These are phyloP conservation scores for Brachypterus glaber DNA, from an alignment of 2,888 invertebrate species.

Conservation along the genomic window DNA sequence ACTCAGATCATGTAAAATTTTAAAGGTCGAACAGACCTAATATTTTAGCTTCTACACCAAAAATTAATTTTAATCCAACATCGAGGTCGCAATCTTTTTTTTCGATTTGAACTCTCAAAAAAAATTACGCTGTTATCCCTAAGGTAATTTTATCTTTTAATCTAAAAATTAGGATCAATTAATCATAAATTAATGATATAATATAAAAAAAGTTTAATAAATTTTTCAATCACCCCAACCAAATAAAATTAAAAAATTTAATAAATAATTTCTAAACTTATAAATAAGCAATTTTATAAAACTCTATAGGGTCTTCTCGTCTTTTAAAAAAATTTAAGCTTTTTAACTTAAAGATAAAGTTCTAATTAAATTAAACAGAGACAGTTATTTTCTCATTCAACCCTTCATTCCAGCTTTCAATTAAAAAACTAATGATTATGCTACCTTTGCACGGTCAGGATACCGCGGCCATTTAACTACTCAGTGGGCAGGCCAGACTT, in stretches of 20 bases:
- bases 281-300: conserved; percentile 42
- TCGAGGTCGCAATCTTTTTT: conserved; percentile 77
- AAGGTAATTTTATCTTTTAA: conserved; percentile 66
- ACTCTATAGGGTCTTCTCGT: conserved; percentile 75
- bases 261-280: conserved; percentile 31
- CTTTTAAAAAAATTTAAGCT: conserved; percentile 55
- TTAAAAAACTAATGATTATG: conserved; percentile 74
- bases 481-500: conserved; percentile 68
- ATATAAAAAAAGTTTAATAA: conserved; percentile 44
- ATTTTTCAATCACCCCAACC: too few relatives aligned
- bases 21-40: conserved; percentile 76
- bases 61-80: conserved; percentile 72
- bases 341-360: conserved; percentile 56
- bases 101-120: conserved; percentile 64
- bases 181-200: conserved; percentile 40
- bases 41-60: conserved; percentile 55
- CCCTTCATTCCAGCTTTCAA: conserved; percentile 70
- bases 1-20: conserved; percentile 83
- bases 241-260: conserved; percentile 49
- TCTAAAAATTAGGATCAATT: conserved; percentile 50
- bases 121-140: conserved; percentile 80
- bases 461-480: conserved; percentile 67
- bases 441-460: conserved; percentile 71
- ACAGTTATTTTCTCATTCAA: conserved; percentile 56
- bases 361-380: conserved; percentile 52